Base-by-base conservation (phyloP, 2,888 invertebrate genomes). In the Hydrotaea diabolus region DNA sequence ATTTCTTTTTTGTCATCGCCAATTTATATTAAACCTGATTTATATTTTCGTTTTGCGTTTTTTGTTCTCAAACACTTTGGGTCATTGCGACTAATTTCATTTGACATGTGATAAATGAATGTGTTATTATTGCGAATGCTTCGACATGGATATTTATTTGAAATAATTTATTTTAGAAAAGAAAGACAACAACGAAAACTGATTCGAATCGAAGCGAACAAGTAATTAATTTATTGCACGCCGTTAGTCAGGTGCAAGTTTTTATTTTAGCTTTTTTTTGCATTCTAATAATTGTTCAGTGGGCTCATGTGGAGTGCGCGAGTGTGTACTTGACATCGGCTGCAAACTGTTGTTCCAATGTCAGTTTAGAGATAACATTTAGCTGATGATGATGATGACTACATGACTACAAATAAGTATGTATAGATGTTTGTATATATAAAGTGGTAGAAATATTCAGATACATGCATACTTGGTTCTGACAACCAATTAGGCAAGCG, bases 401-500 rank as follows among this genome's bases (percentile, higher is more conserved):
- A 7, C 64, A 17, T 36, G 17, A 62, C 36, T 5, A 36, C 39
- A 64, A 1, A 23, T 59, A 11, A 15, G 3, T 31, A 7, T 31
- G 31, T 31, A 7, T 31, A 7, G 2, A 7, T 31, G 31, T 31
- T 2, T 31, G n/a, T n/a, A n/a, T n/a, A n/a, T 49, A n/a, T 49
- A 39, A 5, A 49, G n/a, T n/a, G n/a, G n/a, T n/a, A n/a, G n/a
- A n/a, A n/a, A n/a, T n/a, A n/a, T 49, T 49, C 49, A 15, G 2
- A 26, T 26, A 62, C 36, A 72, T 39, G 15, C 43, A 74, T 49
- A n/a, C n/a, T 49, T 15, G 49, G 59, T 53, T 71, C 77, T 64
- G 73, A 77, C 53, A 80, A 69, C 17, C 73, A 80, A 75, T 83
- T 75, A 80, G 71, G 46, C 59, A 66, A 77, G 74, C 66, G 71